Base-by-base conservation (phyloP, 2,797 vertebrate species). In the Pipistrellus kuhlii region DNA sequence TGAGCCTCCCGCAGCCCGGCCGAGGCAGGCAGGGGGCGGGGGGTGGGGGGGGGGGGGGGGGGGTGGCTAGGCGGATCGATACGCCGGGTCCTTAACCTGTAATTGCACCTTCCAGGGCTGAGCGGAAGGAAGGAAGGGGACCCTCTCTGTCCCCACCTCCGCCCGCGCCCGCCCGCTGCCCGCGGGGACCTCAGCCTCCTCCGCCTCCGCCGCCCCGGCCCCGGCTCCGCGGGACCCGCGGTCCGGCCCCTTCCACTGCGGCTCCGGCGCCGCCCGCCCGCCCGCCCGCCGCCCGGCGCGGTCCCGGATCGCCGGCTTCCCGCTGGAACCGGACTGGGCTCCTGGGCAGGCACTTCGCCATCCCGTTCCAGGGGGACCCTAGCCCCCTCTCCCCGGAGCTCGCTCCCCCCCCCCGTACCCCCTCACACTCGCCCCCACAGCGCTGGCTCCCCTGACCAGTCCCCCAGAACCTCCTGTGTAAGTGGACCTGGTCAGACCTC, bases 161-260 rank as follows among this genome's bases (percentile, higher is more conserved):
- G 93, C 97, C 95, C 75, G 87, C 94, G 53, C 44, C 48, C 57
- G 82, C 91, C 88, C 8, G 84, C 83, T 11, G 44, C 51, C 51
- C 6, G 8, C 6, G 10, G 5, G 32, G 90, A 59, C 81, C 62
- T 23, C 80, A 44, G 44, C 44, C 44, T 44, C 44, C 44, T 11
- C 44, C 64, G 48, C 80, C 80, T 57, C 73, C 23, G 90, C 10
- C 59, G 78, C 94, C 78, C 89, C 62, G 51, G 72, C 85, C 30
- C 95, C 14, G 87, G 95, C 89, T 68, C 95, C 41, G 95, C 96
- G 96, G 97, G 97, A 96, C 98, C 97, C 97, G 90, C 95, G 97
- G 97, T 97, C 96, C 98, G 81, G 98, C 97, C 97, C 96, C 97
- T 97, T 93, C 97, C 98, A 97, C 97, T 97, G 97, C 97, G 94